Conservation (phyloP, 2,113 vertebrate species). For the Sceloporus tristichus region DNA sequence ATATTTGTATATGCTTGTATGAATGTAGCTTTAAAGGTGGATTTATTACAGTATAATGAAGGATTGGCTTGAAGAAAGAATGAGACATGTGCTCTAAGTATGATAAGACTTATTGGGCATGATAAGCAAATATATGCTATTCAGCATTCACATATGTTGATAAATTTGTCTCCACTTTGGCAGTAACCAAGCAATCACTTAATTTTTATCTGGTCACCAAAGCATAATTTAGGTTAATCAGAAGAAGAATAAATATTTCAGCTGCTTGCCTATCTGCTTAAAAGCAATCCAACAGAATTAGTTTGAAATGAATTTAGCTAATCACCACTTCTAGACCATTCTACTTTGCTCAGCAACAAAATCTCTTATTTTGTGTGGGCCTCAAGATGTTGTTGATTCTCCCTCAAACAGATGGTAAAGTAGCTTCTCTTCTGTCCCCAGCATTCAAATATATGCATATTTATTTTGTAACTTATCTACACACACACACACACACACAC, state of each 20-base stretch:
- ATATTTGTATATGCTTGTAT: not conserved
- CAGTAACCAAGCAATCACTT: conserved; percentile 7
- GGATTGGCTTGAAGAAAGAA: not conserved
- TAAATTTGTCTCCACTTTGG: conserved; percentile 9
- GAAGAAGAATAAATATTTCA: not conserved
- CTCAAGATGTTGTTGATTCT: not conserved
- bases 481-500: too few species aligned
- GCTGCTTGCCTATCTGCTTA: conserved; percentile 12
- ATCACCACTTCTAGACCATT: too few species aligned
- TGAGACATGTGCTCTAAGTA: not conserved
- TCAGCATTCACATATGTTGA: conserved; percentile 3
- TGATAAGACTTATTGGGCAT: not conserved
- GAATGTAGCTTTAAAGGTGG: too few species aligned
- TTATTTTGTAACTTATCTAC: too few species aligned
- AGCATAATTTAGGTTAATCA: conserved; percentile 18
- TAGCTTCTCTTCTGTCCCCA: too few species aligned
- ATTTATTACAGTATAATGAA: not conserved
- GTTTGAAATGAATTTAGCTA: conserved; percentile 8
- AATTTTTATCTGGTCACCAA: conserved; percentile 1
- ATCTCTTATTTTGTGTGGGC: too few species aligned
- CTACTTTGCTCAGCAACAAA: not conserved
- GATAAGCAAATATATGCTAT: not conserved
- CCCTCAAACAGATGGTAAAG: not conserved
- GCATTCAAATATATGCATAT: not conserved
- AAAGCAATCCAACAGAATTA: not conserved